These are phyloP conservation scores for Pseudococcus jackbeardsleyi DNA, from an alignment of 2,888 invertebrate genomes.

Conservation along the genomic window DNA sequence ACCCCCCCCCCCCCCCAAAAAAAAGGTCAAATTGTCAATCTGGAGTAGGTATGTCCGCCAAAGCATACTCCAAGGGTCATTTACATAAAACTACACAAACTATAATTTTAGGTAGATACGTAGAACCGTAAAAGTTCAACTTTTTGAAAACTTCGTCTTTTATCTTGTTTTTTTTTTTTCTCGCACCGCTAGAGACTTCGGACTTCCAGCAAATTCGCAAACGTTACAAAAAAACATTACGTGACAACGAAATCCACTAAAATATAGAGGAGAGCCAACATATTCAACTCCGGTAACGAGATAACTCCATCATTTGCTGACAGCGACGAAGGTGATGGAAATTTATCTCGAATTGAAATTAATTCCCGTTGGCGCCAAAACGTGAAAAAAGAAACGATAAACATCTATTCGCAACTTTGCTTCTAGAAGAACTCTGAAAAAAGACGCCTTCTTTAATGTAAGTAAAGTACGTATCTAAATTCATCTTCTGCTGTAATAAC, in stretches of 20 bases:
- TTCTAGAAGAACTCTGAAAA: background rate
- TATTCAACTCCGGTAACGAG: background rate
- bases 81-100: too few relatives aligned
- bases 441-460: background rate
- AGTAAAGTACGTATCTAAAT: background rate
- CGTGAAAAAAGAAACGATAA: background rate
- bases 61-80: too few relatives aligned
- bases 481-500: background rate
- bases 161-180: background rate
- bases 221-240: background rate
- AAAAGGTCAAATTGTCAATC: too few relatives aligned
- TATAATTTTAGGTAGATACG: too few relatives aligned
- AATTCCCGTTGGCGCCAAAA: constrained; percentile 19
- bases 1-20: too few relatives aligned
- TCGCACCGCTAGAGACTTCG: background rate
- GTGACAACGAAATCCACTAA: background rate
- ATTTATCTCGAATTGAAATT: background rate
- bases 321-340: constrained; percentile 1
- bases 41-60: too few relatives aligned
- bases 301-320: constrained; percentile 2
- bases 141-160: background rate
- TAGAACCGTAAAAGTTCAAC: too few relatives aligned
- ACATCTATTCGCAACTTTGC: background rate
- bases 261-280: background rate
- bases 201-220: background rate